Percentiles rank a stretch among this genome's conserved stretches.
These are phyloP conservation scores for Zaprionus lachaisei DNA, from an alignment of 1,140 invertebrate species.

Conservation along the genomic window DNA sequence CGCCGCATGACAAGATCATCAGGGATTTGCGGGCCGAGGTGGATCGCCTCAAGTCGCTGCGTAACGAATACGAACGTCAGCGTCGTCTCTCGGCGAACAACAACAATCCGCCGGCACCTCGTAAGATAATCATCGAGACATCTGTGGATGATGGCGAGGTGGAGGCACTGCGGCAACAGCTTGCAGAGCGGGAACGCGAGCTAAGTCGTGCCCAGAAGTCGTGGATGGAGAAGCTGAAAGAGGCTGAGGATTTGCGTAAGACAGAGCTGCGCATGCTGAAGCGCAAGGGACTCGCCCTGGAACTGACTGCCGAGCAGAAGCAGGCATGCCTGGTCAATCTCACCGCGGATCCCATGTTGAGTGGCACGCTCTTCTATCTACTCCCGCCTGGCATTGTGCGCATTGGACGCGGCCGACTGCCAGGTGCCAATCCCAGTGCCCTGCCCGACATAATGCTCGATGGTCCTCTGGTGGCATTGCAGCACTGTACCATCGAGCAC, in stretches of 20 bases:
- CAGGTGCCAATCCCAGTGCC: conserved; percentile 33
- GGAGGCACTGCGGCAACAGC: conserved; percentile 85
- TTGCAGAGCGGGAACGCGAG: conserved; percentile 87
- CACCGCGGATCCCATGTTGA: conserved; percentile 89
- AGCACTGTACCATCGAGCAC: conserved; percentile 86
- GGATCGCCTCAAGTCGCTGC: conserved; percentile 86
- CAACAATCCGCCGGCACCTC: conserved; percentile 69
- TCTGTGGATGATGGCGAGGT: conserved; percentile 84
- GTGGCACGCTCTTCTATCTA: conserved; percentile 89
- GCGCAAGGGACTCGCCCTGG: conserved; percentile 86
- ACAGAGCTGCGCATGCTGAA: conserved; percentile 86
- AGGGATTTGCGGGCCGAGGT: conserved; percentile 93
- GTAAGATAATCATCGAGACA: conserved; percentile 82
- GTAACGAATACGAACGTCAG: conserved; percentile 86
- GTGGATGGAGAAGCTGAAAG: conserved; percentile 87
- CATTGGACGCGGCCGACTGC: conserved; percentile 83
- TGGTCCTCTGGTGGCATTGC: conserved; percentile 87
- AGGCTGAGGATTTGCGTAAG: conserved; percentile 86
- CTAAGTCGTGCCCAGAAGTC: conserved; percentile 86
- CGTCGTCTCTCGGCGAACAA: conserved; percentile 65
- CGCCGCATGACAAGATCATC: conserved; percentile 93
- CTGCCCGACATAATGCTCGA: conserved; percentile 87
- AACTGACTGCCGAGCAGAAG: conserved; percentile 82
- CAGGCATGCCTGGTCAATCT: conserved; percentile 88
- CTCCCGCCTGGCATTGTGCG: conserved; percentile 85